These are phyloP conservation scores for Felis chaus DNA, from an alignment of 2,113 vertebrate genomes.

Conservation along the genomic window DNA sequence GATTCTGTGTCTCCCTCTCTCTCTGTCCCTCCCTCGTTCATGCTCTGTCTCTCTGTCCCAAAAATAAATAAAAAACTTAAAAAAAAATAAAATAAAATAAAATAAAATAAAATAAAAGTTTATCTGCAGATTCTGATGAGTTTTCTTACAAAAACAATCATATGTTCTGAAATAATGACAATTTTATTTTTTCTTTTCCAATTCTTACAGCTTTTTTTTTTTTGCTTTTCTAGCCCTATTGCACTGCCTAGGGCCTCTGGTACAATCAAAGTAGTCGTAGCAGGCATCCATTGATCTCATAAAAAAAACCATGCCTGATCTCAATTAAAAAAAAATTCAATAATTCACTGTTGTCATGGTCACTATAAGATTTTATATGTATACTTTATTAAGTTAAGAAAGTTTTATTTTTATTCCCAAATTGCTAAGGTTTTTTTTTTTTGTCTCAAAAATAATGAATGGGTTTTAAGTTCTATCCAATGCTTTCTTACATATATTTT, in stretches of 20 bases:
- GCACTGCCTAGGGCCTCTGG: background rate
- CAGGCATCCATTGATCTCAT: background rate
- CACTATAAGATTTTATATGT: background rate
- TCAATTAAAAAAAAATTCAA: background rate
- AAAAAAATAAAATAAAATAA: no score
- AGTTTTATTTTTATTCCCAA: background rate
- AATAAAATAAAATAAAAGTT: no score
- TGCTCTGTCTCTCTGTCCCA: no score
- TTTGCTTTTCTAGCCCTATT: background rate
- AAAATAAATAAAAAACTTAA: no score
- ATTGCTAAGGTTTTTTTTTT: background rate
- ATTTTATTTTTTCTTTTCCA: background rate
- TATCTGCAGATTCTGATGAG: background rate
- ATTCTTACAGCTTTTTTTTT: background rate
- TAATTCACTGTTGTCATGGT: background rate
- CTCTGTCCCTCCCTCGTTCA: no score
- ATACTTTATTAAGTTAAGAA: background rate
- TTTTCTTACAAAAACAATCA: background rate
- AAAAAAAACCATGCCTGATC: background rate
- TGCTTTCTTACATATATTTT: background rate
- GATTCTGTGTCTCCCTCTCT: no score
- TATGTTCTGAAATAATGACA: background rate
- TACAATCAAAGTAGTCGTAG: background rate
- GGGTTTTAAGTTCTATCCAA: background rate
- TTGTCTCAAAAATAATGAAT: background rate